Evolutionary conservation across 2,797 vertebrate genomes (phyloP), one percentile per base, ranked within the genome.

Genomic region (Apodemus agrarius): DNA sequence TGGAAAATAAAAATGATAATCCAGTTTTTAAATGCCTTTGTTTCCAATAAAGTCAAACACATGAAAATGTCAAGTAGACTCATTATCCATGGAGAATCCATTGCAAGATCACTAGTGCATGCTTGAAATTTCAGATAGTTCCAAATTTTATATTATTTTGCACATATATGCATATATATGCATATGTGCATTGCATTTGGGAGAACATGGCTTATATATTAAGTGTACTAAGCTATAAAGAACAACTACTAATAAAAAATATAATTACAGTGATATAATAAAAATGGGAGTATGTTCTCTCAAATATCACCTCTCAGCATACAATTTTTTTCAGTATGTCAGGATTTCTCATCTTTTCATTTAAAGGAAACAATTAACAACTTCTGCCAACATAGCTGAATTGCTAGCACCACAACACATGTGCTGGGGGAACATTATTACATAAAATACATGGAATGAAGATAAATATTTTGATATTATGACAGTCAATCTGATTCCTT

Each of bases 21-120:
- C 92, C 79, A 89, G 34, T 94, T 90, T 78, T n/a, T 80, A 89
- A 84, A 90, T 21, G 59, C 86, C 49, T 88, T 93, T 90, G 84
- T 54, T 72, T 40, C 46, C 13, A 75, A 63, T 89, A 93, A 72
- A 40, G 93, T 80, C 37, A 69, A 26, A 26, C 49, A 87, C 19
- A 65, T 59, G 21, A 91, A 90, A 96, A 88, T 67, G n/a, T 13
- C n/a, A 43, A 49, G 21, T 61, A 29, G 40, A 14, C 12, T 52
- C 29, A 26, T 69, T 52, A 87, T 69, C 5, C 9, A 49, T 26
- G 19, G 26, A n/a, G 79, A 17, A 74, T 49, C 43, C 7, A n/a
- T 52, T 82, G 24, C 26, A 61, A 81, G 67, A 29, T 0, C 8
- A 14, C 19, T 14, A 40, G 7, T 22, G 4, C 26, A 63, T 24